phyloP scores from a whole-genome alignment of 2,888 invertebrate genomes.

The Himalopsyche tibetana region DNA sequence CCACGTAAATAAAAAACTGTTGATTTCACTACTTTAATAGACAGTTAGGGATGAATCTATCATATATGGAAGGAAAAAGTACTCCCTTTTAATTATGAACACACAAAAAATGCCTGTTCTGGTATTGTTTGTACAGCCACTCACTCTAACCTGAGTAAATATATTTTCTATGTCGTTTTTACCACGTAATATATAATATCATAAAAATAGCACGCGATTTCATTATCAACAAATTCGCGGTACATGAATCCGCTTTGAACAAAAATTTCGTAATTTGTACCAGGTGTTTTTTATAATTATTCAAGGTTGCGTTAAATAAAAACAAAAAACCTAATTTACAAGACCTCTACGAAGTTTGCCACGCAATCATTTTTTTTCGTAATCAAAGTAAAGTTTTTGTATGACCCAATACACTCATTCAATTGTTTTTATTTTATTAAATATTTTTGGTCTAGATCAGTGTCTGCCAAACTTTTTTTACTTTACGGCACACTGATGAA shows the following conservation, averaged over 20 bases:
- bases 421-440: background rate
- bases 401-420: background rate
- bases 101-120: too few relatives aligned
- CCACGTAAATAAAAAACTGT: too few relatives aligned
- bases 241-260: background rate
- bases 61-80: too few relatives aligned
- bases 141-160: too few relatives aligned
- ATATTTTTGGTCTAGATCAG: background rate
- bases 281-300: constrained; percentile 20
- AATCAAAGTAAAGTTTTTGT: background rate
- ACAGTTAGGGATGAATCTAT: too few relatives aligned
- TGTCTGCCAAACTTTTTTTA: too few relatives aligned
- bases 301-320: background rate
- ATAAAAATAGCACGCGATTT: constrained; percentile 2
- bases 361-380: background rate
- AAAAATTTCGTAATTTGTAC: background rate
- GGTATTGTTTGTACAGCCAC: too few relatives aligned
- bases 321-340: background rate
- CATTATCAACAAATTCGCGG: constrained; percentile 1
- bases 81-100: too few relatives aligned
- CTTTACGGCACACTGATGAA: too few relatives aligned
- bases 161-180: too few relatives aligned
- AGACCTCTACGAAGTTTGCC: background rate
- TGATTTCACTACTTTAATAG: too few relatives aligned
- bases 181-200: too few relatives aligned